phyloP scores from a whole-genome alignment of 2,797 vertebrate genomes.

The Echiichthys vipera region DNA sequence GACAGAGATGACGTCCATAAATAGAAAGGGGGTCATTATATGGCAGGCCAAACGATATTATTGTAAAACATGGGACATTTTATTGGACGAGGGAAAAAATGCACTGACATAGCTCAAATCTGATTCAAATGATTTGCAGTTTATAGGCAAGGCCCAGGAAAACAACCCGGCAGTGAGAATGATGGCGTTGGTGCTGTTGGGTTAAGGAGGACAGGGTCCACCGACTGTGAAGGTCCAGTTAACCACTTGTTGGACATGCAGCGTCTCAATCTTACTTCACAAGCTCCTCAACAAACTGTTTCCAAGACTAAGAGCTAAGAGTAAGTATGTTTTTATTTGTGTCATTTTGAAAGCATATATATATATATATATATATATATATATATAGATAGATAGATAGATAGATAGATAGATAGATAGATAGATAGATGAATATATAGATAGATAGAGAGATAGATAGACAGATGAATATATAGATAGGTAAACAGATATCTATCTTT shows the following conservation, averaged over 20 bases:
- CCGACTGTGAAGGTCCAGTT: neutral
- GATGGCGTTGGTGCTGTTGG: too few relatives aligned
- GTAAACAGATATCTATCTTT: too few relatives aligned
- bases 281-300: neutral
- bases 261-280: neutral
- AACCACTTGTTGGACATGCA: neutral
- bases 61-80: too few relatives aligned
- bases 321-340: neutral
- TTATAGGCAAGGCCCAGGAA: neutral
- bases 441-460: neutral
- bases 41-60: neutral
- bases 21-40: neutral
- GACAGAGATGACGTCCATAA: neutral
- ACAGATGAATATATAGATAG: too few relatives aligned
- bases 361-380: neutral
- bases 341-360: neutral
- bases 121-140: too few relatives aligned
- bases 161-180: neutral
- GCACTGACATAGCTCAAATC: neutral
- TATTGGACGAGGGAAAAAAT: too few relatives aligned
- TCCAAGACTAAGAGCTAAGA: too few relatives aligned
- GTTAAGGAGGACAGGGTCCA: neutral
- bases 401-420: neutral
- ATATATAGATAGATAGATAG: neutral
- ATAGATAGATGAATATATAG: neutral